These are phyloP conservation scores for Alexandromys fortis DNA, from an alignment of 2,113 vertebrate species.

Conservation along the genomic window DNA sequence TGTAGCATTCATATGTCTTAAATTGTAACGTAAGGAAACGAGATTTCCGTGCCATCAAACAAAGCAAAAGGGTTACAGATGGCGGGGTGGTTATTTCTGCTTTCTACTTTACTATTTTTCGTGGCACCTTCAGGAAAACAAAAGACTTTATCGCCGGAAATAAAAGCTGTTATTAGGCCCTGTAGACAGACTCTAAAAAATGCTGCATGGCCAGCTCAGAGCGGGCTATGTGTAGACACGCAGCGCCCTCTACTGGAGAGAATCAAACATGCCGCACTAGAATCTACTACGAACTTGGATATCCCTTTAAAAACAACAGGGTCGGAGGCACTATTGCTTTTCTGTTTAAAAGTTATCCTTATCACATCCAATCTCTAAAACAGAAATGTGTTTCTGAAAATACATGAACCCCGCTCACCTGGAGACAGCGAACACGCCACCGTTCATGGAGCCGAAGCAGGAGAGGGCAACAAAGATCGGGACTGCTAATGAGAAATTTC, in stretches of 20 bases:
- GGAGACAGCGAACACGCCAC: constrained; percentile 93
- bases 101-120: constrained; percentile 31
- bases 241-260: constrained; percentile 73
- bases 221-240: neutral
- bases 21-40: neutral
- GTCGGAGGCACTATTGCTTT: constrained; percentile 31
- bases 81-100: neutral
- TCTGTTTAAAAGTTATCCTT: constrained; percentile 56
- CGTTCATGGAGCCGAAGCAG: constrained; percentile 98
- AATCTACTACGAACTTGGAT: neutral
- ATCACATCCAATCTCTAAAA: constrained; percentile 58
- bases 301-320: constrained; percentile 60
- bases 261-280: neutral
- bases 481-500: constrained; percentile 92
- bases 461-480: constrained; percentile 96
- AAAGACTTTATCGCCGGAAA: constrained; percentile 71
- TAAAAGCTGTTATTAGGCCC: constrained; percentile 31
- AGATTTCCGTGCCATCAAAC: neutral
- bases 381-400: constrained; percentile 64
- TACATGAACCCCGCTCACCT: constrained; percentile 87
- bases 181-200: constrained; percentile 7
- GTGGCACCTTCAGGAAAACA: constrained; percentile 60
- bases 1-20: neutral
- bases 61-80: constrained; percentile 1
- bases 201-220: neutral